Base-by-base conservation (phyloP, 2,797 vertebrate species). In the Serranus cabrilla region DNA sequence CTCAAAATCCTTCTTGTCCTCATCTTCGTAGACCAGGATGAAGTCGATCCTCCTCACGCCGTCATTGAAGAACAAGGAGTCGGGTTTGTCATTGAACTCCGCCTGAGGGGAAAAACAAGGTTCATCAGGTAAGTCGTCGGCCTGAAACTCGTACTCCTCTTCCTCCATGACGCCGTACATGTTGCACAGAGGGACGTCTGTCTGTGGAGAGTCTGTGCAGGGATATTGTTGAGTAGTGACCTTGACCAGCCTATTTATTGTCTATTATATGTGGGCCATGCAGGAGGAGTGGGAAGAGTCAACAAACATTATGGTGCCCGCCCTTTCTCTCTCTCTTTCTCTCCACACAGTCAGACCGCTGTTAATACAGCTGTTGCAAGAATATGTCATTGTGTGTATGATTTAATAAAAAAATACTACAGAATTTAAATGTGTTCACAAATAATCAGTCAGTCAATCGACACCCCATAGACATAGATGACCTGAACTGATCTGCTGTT, bases 11-110 rank as follows among this genome's bases (percentile, higher is more conserved):
- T 96, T 97, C 87, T 89, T 96, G 4, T 89, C 94, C 84, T 98
- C 97, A 82, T 98, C 96, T 87, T 98, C 97, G 65, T 99, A 98
- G 3, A 95, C 97, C 54, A 99, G 91, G 82, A 99, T 87, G 84
- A 96, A 98, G 89, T 99, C 97, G 21, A 99, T 96, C 84, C 96
- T 94, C 89, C 97, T 88, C 43, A 94, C 93, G 9, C 96, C 97
- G 7, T 99, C 98, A 0, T 95, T 97, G 90, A 99, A 99, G 92
- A 95, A 98, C 14, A 98, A 83, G 2, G 96, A 97, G 77, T 98
- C 96, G 0, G 94, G 84, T 21, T 96, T 95, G 65, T 87, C 76
- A 56, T 98, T 95, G 88, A 96, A 98, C 85, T 96, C 96, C n/a
- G 87, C 92, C 98, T 99, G 93, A 45, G 90, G 90, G 23, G 34